A percentile compares a stretch with the other conserved stretches of the same genome.
Conservation (phyloP, 2,797 vertebrate species). For the Esox masquinongy region DNA sequence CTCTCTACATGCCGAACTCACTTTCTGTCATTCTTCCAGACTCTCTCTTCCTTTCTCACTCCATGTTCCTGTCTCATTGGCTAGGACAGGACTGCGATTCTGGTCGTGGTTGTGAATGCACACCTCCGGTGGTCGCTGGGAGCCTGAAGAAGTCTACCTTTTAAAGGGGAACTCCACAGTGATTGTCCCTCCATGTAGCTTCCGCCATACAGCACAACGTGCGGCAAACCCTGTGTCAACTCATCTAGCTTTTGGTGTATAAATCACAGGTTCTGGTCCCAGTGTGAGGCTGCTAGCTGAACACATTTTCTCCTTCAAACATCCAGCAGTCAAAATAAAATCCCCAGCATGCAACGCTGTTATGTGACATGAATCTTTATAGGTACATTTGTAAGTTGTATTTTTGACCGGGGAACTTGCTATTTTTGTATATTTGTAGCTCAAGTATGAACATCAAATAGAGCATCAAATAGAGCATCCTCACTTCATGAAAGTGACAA, state of each 20-base stretch:
- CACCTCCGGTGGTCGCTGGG: constrained; percentile 28
- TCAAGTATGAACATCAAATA: neutral
- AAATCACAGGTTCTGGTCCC: neutral
- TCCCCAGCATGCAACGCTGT: neutral
- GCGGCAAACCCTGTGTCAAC: constrained; percentile 37
- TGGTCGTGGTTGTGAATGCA: constrained; percentile 39
- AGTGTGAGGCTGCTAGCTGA: neutral
- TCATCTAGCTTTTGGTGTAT: constrained; percentile 39
- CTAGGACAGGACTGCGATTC: constrained; percentile 16
- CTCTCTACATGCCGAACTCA: constrained; percentile 32
- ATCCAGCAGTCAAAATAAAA: neutral
- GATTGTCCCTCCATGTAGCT: constrained; percentile 31
- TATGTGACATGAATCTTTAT: neutral
- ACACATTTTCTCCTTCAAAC: neutral
- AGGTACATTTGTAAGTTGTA: neutral
- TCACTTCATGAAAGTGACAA: neutral
- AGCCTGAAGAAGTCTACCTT: constrained; percentile 43
- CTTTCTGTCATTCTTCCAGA: constrained; percentile 43
- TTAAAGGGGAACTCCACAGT: constrained; percentile 27
- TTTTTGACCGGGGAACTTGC: neutral
- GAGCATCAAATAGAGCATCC: neutral
- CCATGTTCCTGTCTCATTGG: constrained; percentile 34
- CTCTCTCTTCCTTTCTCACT: constrained; percentile 51
- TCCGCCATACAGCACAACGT: neutral
- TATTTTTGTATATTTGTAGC: neutral